phyloP scores from a whole-genome alignment of 2,797 vertebrate genomes.

The Podargus strigoides region DNA sequence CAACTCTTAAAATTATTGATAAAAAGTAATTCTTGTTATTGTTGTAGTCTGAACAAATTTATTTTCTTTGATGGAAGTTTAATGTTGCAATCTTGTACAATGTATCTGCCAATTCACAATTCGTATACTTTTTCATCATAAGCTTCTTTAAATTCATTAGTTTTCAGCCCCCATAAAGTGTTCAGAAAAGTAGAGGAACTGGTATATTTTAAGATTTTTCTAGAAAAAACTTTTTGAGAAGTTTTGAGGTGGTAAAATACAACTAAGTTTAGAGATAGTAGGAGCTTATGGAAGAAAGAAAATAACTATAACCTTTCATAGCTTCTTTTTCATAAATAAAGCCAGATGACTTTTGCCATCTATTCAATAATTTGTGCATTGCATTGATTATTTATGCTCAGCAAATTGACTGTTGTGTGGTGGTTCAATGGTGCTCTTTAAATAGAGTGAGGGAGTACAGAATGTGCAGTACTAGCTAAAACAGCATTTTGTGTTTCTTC shows the following conservation, averaged over 20 bases:
- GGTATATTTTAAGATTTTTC: not conserved
- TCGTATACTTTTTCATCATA: not conserved
- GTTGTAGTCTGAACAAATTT: not conserved
- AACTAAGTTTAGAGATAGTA: not conserved
- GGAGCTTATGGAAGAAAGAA: not conserved
- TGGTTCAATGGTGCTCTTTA: conserved; percentile 75
- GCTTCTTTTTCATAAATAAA: not conserved
- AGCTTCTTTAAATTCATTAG: not conserved
- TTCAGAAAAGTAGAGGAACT: not conserved
- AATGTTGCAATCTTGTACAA: not conserved
- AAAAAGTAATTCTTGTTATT: not conserved
- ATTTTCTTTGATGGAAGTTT: not conserved
- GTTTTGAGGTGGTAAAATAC: not conserved
- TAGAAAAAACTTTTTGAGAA: not conserved
- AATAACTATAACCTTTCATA: not conserved
- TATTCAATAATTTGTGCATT: conserved; percentile 67
- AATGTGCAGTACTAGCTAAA: conserved; percentile 1
- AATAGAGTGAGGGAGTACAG: conserved; percentile 64
- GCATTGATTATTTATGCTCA: conserved; percentile 87
- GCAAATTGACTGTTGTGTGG: conserved; percentile 73
- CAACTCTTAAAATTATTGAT: not conserved
- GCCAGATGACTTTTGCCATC: conserved; percentile 55
- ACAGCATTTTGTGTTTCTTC: conserved; percentile 1
- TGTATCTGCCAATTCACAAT: not conserved
- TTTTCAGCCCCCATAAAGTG: not conserved